Base-by-base conservation (phyloP, 2,888 invertebrate genomes). In the Mongoloraphidia duomilia region DNA sequence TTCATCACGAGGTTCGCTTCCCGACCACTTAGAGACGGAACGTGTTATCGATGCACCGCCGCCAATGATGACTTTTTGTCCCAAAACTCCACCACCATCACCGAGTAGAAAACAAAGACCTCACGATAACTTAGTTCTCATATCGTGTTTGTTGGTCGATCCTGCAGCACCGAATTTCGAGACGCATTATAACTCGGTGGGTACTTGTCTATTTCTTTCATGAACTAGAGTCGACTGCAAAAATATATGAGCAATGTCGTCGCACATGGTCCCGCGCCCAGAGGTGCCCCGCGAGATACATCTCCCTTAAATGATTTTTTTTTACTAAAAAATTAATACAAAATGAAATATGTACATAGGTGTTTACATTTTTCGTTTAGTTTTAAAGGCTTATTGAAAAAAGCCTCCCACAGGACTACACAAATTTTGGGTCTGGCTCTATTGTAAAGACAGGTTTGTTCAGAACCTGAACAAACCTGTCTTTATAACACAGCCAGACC, bases 81-180 rank as follows among this genome's bases (percentile, higher is more conserved):
- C 65, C 52, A 64, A 64, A 9, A 64, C 65, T 54, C 85, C 86
- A 26, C 84, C 85, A 5, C 80, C 84, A 44, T 80, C 80, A 13
- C 79, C 80, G 1, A 60, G 67, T 46, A 59, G 61, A 9, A 65
- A 64, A 48, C 57, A 59, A 26, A 64, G 68, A 54, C 70, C 72
- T 13, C 69, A 69, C 53, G 81, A 84, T 58, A 83, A 84, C 65
- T 72, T 90, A 43, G 89, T 90, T 9, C 76, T 79, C 55, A 81
- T 77, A 64, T 84, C 74, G 61, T 81, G 76, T 56, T 79, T 80
- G 50, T 68, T 84, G 13, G 73, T 84, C 2, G 80, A 82, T 64
- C 76, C 79, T 10, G 66, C 69, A 11, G 79, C 80, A 47, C 81
- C 84, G 34, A 74, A 76, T 58, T 84, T 82, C 61, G 64, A 68